Evolutionary conservation across 2,113 vertebrate genomes (phyloP).

Genomic region (Larimichthys polyactis): DNA sequence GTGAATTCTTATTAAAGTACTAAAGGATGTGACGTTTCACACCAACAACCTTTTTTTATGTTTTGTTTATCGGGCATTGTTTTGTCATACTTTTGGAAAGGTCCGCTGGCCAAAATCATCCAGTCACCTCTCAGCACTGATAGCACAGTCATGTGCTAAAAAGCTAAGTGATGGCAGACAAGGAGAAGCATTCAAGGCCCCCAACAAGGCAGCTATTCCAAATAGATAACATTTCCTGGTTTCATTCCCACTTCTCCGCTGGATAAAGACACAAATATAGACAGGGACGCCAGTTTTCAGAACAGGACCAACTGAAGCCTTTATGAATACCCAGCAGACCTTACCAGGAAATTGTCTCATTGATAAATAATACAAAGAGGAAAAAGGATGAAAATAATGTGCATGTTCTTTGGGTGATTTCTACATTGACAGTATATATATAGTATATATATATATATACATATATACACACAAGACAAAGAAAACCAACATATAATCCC

Average conservation of each 20-base stretch:
- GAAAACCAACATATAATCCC: not conserved
- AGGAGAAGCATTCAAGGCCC: constrained; percentile 32
- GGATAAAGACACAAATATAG: constrained; percentile 64
- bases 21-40: not conserved
- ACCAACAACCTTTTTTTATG: not conserved
- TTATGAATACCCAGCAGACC: not conserved
- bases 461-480: not conserved
- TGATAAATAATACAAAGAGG: not conserved
- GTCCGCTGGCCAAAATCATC: constrained; percentile 33
- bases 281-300: not conserved
- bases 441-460: too few species aligned
- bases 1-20: not conserved
- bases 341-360: not conserved
- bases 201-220: constrained; percentile 57
- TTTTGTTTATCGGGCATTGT: constrained; percentile 15
- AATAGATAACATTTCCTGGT: constrained; percentile 65
- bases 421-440: not conserved
- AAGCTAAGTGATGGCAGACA: constrained; percentile 72
- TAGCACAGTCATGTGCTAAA: constrained; percentile 27
- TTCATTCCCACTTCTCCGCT: constrained; percentile 52
- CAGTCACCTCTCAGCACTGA: constrained; percentile 52
- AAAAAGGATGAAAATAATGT: not conserved
- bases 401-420: not conserved
- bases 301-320: not conserved
- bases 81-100: constrained; percentile 1